phyloP scores from a whole-genome alignment of 2,797 vertebrate species.

The Chelonia mydas region DNA sequence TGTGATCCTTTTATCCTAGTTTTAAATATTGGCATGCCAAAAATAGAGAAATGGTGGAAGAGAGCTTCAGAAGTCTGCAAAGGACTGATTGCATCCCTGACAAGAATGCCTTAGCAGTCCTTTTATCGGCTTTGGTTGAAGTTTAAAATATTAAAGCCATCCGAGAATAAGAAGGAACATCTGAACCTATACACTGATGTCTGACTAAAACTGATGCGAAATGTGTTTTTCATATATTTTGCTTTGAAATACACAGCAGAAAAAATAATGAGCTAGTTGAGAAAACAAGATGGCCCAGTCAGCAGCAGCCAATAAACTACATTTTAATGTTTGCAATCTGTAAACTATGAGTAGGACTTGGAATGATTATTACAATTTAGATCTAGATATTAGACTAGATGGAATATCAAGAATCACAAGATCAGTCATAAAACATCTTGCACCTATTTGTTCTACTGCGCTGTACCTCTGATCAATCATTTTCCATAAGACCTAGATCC shows the following conservation, averaged over 20 bases:
- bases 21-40: conserved; percentile 6
- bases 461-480: neutral
- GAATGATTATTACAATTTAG: conserved; percentile 1
- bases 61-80: neutral
- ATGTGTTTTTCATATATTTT: neutral
- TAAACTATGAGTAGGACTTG: neutral
- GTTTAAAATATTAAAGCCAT: conserved; percentile 2
- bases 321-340: neutral
- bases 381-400: neutral
- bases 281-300: neutral
- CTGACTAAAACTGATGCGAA: neutral
- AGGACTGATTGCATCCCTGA: neutral
- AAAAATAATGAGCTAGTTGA: neutral
- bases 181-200: neutral
- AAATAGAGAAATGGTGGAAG: neutral
- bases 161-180: neutral
- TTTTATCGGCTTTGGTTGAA: neutral
- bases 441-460: neutral
- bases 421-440: neutral
- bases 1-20: neutral
- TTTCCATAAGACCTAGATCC: neutral
- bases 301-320: neutral
- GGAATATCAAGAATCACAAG: neutral
- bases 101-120: neutral
- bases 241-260: neutral